Conservation (phyloP, 1,140 invertebrate species). For the Elymnias hypermnestra region DNA sequence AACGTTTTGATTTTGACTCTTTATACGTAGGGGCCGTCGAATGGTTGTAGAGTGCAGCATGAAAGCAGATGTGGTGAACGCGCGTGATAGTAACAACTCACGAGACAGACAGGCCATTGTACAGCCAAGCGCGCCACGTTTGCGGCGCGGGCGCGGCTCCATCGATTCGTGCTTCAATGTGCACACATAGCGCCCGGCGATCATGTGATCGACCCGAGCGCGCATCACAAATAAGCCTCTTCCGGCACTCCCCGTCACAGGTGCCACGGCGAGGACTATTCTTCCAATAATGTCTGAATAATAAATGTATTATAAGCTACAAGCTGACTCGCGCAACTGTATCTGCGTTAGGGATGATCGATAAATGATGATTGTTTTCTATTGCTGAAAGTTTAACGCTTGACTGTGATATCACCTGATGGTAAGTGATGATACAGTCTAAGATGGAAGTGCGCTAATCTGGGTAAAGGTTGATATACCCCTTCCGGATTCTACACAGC, state of each 20-base stretch:
- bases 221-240: constrained; percentile 89
- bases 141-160: constrained; percentile 79
- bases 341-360: no score
- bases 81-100: constrained; percentile 77
- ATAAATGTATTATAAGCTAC: no score
- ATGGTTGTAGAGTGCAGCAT: not conserved
- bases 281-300: constrained; percentile 93
- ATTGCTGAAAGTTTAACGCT: no score
- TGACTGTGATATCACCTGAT: no score
- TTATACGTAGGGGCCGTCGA: no score
- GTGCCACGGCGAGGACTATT: constrained; percentile 86
- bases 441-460: no score
- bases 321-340: no score
- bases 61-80: constrained; percentile 8
- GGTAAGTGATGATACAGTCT: no score
- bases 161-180: constrained; percentile 87
- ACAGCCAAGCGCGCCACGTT: constrained; percentile 90
- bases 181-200: constrained; percentile 87
- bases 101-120: constrained; percentile 89
- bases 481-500: no score
- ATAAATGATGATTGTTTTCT: no score
- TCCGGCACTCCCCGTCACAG: constrained; percentile 90
- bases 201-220: constrained; percentile 91
- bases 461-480: no score
- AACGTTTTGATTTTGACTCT: no score